phyloP scores from a whole-genome alignment of 2,888 invertebrate species.

The Plusia festucae region DNA sequence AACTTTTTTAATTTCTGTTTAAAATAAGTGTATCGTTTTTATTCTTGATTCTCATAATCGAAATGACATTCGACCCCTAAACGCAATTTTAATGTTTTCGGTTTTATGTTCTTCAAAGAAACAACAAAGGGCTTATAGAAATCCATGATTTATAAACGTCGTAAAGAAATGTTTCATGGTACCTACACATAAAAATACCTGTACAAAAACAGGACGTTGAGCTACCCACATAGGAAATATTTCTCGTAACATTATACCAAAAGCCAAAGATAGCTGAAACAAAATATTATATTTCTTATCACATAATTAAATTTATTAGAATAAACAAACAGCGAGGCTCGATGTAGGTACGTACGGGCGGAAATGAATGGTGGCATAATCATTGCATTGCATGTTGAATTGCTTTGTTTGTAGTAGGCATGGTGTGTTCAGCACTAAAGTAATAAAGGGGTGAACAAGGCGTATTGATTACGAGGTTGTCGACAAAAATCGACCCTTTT shows the following conservation, averaged over 20 bases:
- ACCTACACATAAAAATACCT: slow-evolving; percentile 31
- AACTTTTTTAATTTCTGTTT: slow-evolving; percentile 30
- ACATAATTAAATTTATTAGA: slow-evolving; percentile 7
- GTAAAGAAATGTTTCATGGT: slow-evolving; percentile 61
- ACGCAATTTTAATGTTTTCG: slow-evolving; percentile 72
- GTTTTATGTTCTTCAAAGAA: slow-evolving; percentile 69
- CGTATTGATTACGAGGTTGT: slow-evolving; percentile 78
- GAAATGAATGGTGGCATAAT: slow-evolving; percentile 36
- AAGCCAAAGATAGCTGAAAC: not conserved
- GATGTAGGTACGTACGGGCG: slow-evolving; percentile 20
- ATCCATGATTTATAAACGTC: slow-evolving; percentile 68
- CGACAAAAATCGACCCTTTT: slow-evolving; percentile 79
- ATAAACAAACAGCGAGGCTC: slow-evolving; percentile 4
- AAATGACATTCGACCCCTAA: slow-evolving; percentile 71
- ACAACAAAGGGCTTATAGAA: slow-evolving; percentile 68
- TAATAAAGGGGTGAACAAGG: slow-evolving; percentile 67
- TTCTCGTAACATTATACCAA: not conserved
- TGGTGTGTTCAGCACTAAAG: slow-evolving; percentile 9
- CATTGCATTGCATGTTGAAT: slow-evolving; percentile 34
- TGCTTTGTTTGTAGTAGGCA: slow-evolving; percentile 10
- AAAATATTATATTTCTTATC: not conserved
- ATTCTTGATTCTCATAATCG: slow-evolving; percentile 58
- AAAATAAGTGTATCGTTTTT: slow-evolving; percentile 53
- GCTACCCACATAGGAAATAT: slow-evolving; percentile 2
- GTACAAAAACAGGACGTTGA: slow-evolving; percentile 16